Conservation (phyloP, 2,797 vertebrate species). For the Emys orbicularis region DNA sequence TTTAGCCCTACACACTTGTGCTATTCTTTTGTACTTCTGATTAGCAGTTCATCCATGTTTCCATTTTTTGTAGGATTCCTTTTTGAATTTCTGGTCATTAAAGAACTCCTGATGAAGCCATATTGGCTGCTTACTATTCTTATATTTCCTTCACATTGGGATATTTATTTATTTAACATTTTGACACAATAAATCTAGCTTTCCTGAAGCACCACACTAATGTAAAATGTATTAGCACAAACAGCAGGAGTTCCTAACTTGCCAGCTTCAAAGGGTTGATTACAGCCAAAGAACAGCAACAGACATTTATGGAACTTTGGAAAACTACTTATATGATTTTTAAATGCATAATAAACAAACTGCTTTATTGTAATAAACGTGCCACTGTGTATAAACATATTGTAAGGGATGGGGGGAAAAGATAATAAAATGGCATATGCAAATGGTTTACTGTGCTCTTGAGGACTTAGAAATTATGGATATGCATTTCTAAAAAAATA, state of each 20-base stretch:
- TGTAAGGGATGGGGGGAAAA: neutral
- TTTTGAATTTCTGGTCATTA: neutral
- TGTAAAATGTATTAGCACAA: slow-evolving; percentile 9
- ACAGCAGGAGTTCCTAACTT: slow-evolving; percentile 16
- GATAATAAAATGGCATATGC: neutral
- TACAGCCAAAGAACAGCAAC: neutral
- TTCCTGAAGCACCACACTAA: neutral
- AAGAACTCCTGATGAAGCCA: neutral
- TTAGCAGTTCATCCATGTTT: neutral
- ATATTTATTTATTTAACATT: neutral
- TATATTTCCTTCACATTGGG: neutral
- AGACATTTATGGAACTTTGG: neutral
- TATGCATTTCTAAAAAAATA: neutral
- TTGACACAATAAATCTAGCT: neutral
- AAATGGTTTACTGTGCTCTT: neutral
- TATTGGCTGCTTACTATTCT: neutral
- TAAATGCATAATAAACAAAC: neutral
- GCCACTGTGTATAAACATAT: neutral
- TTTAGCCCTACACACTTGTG: neutral
- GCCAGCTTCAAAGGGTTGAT: neutral
- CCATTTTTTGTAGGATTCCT: neutral
- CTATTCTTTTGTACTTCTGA: neutral
- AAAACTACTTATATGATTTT: neutral
- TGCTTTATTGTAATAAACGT: neutral
- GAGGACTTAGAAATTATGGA: neutral